These are phyloP conservation scores for Ictidomys tridecemlineatus DNA, from an alignment of 2,113 vertebrate species.

Conservation along the genomic window DNA sequence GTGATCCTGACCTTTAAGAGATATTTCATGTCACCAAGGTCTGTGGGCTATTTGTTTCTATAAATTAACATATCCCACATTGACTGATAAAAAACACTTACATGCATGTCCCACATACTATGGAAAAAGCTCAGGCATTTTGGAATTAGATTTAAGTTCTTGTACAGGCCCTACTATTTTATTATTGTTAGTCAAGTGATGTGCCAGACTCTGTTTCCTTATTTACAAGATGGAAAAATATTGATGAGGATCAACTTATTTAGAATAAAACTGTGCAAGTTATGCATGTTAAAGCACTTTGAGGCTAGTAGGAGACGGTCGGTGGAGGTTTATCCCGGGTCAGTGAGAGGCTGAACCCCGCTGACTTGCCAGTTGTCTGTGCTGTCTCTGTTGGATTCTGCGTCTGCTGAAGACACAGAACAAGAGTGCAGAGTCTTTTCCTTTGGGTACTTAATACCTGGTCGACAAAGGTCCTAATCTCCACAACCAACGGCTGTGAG, in stretches of 20 bases:
- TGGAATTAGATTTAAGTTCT: neutral
- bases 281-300: neutral
- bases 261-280: neutral
- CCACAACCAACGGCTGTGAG: slow-evolving; percentile 21
- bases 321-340: rapidly evolving
- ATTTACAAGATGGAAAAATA: neutral
- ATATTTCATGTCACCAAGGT: neutral
- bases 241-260: neutral
- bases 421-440: neutral
- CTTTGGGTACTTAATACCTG: neutral
- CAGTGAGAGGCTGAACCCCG: neutral
- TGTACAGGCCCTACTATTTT: neutral
- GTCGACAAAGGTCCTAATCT: neutral
- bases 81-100: neutral
- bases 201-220: neutral
- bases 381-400: neutral
- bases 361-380: rapidly evolving
- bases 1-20: neutral
- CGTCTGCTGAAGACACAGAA: neutral
- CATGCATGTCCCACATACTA: neutral
- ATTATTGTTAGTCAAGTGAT: neutral
- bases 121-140: neutral
- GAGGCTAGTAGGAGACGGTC: neutral
- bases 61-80: neutral
- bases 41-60: neutral